Base-by-base conservation (phyloP, 2,888 invertebrate genomes). In the Caenorhabditis japonica region DNA sequence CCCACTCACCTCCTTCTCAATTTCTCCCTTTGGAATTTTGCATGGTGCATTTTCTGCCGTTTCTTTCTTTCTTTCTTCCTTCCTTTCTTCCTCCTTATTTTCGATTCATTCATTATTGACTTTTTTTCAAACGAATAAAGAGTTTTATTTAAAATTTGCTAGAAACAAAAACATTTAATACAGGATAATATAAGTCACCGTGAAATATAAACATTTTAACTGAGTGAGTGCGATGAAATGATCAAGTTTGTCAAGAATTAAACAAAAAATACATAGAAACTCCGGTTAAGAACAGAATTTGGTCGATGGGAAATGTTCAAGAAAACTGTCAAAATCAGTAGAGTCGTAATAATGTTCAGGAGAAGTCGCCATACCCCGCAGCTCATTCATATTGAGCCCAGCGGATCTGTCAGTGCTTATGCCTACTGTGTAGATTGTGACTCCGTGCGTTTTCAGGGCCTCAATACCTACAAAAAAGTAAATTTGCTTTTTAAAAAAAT, bases 341-440 rank as follows among this genome's bases (percentile, higher is more conserved):
- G 73, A 49, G 13, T 73, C 56, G 33, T 46, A 73, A 15, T 49
- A 73, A 21, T 66, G 52, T 25, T 55, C 39, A 3, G 66, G 66
- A 19, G 73, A 56, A 5, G 66, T 53, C 10, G 74, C 74, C 74
- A 74, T 74, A 15, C 43, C 55, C 21, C 34, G 46, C 15, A 77
- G 56, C 34, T 77, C 77, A n/a, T 69, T 60, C 46, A 72, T 61
- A 43, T 77, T 75, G 7, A 77, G 23, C 5, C 61, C 46, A 4
- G 58, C 39, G 4, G 36, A 25, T 21, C 72, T 60, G 10, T 55
- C 49, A 4, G 66, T 66, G 30, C 60, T 68, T 23, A 75, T 59
- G 27, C 77, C 77, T 46, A 77, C 69, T 0, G 73, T 75, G 47
- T 61, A 75, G 2, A 77, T 64, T 12, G 19, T 49, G 0, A 75